Conservation (phyloP, 2,888 invertebrate species). For the Lysandra bellargus region DNA sequence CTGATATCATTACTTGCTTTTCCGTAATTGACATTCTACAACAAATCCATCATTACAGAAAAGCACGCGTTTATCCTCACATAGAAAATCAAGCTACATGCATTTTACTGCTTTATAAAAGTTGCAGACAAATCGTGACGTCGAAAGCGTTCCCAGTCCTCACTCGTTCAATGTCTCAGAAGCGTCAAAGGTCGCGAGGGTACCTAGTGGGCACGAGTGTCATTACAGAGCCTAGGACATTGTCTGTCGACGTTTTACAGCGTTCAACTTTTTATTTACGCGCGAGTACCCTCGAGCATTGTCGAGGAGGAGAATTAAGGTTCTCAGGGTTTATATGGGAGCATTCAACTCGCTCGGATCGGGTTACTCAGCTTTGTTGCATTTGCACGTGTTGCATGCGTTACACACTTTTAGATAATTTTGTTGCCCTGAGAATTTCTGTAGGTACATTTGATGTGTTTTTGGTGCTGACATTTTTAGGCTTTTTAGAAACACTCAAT, state of each 20-base stretch:
- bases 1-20: no score
- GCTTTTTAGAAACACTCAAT: no score
- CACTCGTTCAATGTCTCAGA: slow-evolving; percentile 33
- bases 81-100: background rate
- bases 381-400: slow-evolving; percentile 67
- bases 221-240: slow-evolving; percentile 73
- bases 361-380: slow-evolving; percentile 77
- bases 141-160: background rate
- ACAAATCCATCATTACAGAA: background rate
- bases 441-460: no score
- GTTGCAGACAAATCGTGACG: slow-evolving; percentile 1
- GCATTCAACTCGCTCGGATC: slow-evolving; percentile 78
- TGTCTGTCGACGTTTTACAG: slow-evolving; percentile 69
- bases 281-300: slow-evolving; percentile 76
- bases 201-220: slow-evolving; percentile 67
- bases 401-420: background rate
- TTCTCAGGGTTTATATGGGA: slow-evolving; percentile 77
- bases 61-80: background rate
- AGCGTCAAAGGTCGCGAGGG: slow-evolving; percentile 52
- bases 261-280: slow-evolving; percentile 79
- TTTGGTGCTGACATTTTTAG: no score
- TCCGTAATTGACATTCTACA: no score
- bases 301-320: slow-evolving; percentile 77
- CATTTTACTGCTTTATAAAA: background rate
- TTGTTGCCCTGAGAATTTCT: background rate